Evolutionary conservation across 1,140 invertebrate genomes (phyloP).

Genomic region (Bilobella aurantiaca): DNA sequence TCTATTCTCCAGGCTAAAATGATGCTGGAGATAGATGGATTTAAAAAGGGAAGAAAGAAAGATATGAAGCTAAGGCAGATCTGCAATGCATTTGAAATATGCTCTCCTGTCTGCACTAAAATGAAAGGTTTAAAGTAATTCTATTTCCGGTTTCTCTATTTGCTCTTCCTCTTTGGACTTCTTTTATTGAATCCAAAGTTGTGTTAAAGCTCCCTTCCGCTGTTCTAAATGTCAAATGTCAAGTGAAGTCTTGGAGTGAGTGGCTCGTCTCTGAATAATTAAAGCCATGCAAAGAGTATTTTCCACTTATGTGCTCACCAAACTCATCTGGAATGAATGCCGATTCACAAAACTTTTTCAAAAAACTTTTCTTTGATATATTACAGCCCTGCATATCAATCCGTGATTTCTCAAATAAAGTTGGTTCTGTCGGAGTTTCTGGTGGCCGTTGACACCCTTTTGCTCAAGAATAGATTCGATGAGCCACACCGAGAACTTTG

Average conservation of each 20-base stretch:
- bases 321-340: neutral
- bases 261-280: neutral
- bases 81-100: no score
- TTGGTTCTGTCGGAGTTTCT: conserved; percentile 31
- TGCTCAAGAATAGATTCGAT: conserved; percentile 27
- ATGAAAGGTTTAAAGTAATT: no score
- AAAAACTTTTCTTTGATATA: neutral
- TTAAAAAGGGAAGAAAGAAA: no score
- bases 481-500: conserved; percentile 27
- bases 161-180: no score
- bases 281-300: neutral
- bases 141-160: no score
- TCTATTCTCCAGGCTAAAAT: no score
- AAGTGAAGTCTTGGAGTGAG: neutral
- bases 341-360: neutral
- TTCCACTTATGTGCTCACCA: neutral
- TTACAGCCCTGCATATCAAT: conserved; percentile 31
- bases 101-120: no score
- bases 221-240: neutral
- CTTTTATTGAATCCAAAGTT: no score
- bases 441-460: conserved; percentile 29
- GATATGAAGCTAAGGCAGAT: no score
- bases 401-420: conserved; percentile 32
- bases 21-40: no score
- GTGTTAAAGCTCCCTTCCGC: neutral